Percentiles rank a stretch among this genome's conserved stretches.
Evolutionary conservation across 2,113 vertebrate species (phyloP).

Genomic region (Eulacestoma nigropectus): DNA sequence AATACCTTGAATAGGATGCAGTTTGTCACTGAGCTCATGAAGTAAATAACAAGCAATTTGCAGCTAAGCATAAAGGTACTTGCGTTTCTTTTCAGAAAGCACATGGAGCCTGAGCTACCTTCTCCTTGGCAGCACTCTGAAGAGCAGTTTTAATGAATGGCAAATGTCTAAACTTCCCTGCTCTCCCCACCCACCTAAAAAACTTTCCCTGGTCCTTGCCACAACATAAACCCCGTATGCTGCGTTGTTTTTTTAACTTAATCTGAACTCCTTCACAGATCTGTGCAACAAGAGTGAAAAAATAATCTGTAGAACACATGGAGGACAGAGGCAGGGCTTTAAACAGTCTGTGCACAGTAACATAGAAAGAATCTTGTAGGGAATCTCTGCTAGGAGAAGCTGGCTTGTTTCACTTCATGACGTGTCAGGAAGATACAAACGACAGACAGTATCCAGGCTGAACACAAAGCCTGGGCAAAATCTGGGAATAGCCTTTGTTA

Average conservation of each 20-base stretch:
- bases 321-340: not conserved
- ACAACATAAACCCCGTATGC: not conserved
- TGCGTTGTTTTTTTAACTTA: not conserved
- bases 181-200: not conserved
- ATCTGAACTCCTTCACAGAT: not conserved
- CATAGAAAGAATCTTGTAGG: slow-evolving; percentile 6
- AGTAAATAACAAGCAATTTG: not conserved
- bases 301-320: slow-evolving; percentile 17
- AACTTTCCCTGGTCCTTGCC: not conserved
- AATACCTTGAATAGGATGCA: not conserved
- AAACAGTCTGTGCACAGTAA: not conserved
- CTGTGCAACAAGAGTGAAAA: not conserved
- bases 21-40: not conserved
- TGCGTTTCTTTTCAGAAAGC: not conserved
- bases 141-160: not conserved
- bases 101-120: not conserved
- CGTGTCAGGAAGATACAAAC: slow-evolving; percentile 27
- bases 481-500: not conserved
- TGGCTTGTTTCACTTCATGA: not conserved
- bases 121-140: not conserved
- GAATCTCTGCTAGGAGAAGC: not conserved
- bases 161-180: not conserved
- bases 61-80: not conserved
- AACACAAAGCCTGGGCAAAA: not conserved
- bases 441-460: not conserved